Evolutionary conservation across 1,140 invertebrate species (phyloP).

Genomic region (Megalopta genalis): DNA sequence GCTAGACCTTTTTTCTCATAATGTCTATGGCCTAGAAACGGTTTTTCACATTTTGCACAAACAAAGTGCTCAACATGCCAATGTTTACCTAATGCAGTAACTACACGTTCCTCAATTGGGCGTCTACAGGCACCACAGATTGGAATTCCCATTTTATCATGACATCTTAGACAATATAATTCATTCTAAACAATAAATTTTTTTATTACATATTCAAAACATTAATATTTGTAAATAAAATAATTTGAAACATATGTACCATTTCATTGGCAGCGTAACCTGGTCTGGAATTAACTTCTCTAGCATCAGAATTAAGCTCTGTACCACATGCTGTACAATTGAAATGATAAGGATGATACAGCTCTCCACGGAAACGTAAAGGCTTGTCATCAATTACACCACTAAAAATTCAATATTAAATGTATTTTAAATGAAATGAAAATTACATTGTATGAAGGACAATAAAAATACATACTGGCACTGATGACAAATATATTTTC

Average conservation of each 20-base stretch:
- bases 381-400: slow-evolving; percentile 98
- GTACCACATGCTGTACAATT: slow-evolving; percentile 95
- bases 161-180: slow-evolving; percentile 97
- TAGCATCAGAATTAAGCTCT: slow-evolving; percentile 93
- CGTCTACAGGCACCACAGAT: slow-evolving; percentile 98
- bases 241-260: slow-evolving; percentile 74
- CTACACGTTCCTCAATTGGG: slow-evolving; percentile 97
- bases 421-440: slow-evolving; percentile 24
- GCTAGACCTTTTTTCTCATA: slow-evolving; percentile 99
- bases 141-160: slow-evolving; percentile 99
- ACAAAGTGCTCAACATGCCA: slow-evolving; percentile 99
- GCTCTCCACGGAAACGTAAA: slow-evolving; percentile 96
- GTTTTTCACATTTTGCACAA: slow-evolving; percentile 99
- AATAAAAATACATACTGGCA: slow-evolving; percentile 91
- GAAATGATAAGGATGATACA: slow-evolving; percentile 99
- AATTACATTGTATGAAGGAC: slow-evolving; percentile 20
- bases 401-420: slow-evolving; percentile 78
- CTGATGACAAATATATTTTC: slow-evolving; percentile 99
- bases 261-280: slow-evolving; percentile 95
- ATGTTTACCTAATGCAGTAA: slow-evolving; percentile 98
- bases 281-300: slow-evolving; percentile 95
- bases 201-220: slow-evolving; percentile 2
- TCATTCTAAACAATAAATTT: slow-evolving; percentile 86
- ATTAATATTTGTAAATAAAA: neutral
- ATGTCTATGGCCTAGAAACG: slow-evolving; percentile 98